Base-by-base conservation (phyloP, 2,113 vertebrate genomes). In the Phoxinus phoxinus region DNA sequence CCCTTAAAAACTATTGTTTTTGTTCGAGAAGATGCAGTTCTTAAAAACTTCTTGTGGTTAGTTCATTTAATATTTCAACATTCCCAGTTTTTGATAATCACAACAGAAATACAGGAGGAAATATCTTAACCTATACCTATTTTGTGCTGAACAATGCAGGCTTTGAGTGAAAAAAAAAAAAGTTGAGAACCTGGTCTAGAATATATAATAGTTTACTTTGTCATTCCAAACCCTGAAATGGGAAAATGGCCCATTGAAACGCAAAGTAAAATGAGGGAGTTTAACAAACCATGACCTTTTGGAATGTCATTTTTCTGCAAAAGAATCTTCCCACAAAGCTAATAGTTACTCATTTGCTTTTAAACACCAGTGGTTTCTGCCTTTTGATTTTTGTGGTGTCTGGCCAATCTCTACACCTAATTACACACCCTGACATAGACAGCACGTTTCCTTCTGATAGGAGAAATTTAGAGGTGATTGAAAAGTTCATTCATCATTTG, bases 401-500 rank as follows among this genome's bases (percentile, higher is more conserved):
- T 79, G 23, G 71, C 17, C 35, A n/a, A 37, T 67, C 72, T 65
- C 72, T 53, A 44, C 37, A 84, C 58, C 58, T 77, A 56, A 85
- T 27, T 78, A 56, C 41, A 78, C 59, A 67, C 84, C 21, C 21
- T 37, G 82, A 72, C 53, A 59, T 37, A 85, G 32, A 67, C n/a
- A 80, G 41, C 84, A 58, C 67, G 35, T 56, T 67, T 32, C 48
- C 48, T 59, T 67, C 63, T 30, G 32, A 56, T 80, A 77, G 58
- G 77, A 63, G 25, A 71, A 71, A 53, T 56, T 85, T 53, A 61
- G 65, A 81, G 85, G 78, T 81, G 85, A 61, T 63, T 73, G 65
- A 30, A 48, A 73, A 63, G 71, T 73, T 81, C 77, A 86, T 67
- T 81, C 37, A 44, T 83, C 67, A 61, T 56, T 72, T 86, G 77